Evolutionary conservation across 2,888 invertebrate species (phyloP).

Genomic region (Brachypalpus laphriformis): DNA sequence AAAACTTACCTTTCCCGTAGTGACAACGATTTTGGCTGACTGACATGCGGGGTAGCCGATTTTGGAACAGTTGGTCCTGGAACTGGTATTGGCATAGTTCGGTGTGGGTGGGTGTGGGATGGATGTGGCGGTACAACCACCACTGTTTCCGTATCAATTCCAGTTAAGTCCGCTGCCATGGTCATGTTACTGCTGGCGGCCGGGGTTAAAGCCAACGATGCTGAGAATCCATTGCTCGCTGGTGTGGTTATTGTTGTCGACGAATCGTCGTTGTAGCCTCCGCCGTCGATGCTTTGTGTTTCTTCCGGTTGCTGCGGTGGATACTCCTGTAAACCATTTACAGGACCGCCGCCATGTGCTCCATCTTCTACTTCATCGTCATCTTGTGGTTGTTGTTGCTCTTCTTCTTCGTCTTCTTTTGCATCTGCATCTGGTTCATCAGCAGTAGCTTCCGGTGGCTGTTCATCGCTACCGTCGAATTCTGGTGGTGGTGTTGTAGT

Average conservation of each 20-base stretch:
- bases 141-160: constrained; percentile 68
- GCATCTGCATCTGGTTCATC: background rate
- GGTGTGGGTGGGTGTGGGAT: constrained; percentile 64
- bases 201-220: constrained; percentile 80
- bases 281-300: constrained; percentile 73
- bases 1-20: constrained; percentile 65
- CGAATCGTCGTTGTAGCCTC: constrained; percentile 79
- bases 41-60: constrained; percentile 49
- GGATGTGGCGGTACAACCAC: constrained; percentile 77
- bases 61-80: constrained; percentile 66
- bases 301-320: constrained; percentile 60
- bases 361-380: constrained; percentile 41
- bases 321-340: constrained; percentile 48
- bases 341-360: background rate
- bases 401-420: constrained; percentile 51
- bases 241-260: constrained; percentile 81
- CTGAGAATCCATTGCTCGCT: constrained; percentile 81
- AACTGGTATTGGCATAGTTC: constrained; percentile 72
- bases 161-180: constrained; percentile 65
- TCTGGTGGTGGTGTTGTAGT: constrained; percentile 76
- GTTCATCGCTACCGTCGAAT: constrained; percentile 55
- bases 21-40: constrained; percentile 67
- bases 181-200: constrained; percentile 75
- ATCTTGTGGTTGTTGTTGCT: background rate
- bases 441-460: constrained; percentile 29